Conservation (phyloP, 2,797 vertebrate species). For the Acanthurus lineatus region DNA sequence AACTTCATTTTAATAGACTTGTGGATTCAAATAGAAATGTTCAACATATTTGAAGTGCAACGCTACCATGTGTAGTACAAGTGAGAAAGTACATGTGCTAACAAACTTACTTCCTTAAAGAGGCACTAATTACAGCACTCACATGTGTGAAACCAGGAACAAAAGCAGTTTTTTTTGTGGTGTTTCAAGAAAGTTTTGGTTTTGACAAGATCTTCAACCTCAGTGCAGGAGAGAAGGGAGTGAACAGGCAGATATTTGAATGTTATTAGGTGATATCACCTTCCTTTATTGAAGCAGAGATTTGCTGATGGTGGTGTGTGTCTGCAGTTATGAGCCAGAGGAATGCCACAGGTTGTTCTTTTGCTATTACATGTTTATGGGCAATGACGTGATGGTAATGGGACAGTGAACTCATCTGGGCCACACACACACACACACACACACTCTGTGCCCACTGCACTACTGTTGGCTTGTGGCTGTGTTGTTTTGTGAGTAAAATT, state of each 20-base stretch:
- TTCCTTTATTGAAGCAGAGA: conserved; percentile 40
- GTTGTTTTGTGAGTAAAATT: conserved; percentile 38
- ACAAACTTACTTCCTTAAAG: too few relatives aligned
- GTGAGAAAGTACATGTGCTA: too few relatives aligned
- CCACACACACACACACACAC: conserved; percentile 69
- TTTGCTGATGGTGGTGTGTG: conserved; percentile 64
- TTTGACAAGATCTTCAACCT: neutral
- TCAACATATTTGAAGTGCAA: too few relatives aligned
- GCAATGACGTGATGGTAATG: conserved; percentile 67
- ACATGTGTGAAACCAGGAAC: neutral
- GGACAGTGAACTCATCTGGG: conserved; percentile 68
- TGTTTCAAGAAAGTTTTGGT: neutral
- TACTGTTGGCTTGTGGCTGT: conserved; percentile 45
- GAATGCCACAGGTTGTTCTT: conserved; percentile 61
- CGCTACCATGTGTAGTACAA: too few relatives aligned
- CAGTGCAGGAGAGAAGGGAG: neutral
- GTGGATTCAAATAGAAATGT: neutral
- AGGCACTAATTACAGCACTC: too few relatives aligned
- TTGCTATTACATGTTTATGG: conserved; percentile 72
- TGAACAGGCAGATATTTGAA: conserved; percentile 34
- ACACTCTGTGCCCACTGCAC: conserved; percentile 42
- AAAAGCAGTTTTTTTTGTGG: neutral
- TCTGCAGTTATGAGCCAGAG: conserved; percentile 59
- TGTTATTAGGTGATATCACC: conserved; percentile 47
- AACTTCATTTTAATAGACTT: neutral